Evolutionary conservation across 2,888 invertebrate genomes (phyloP).

Genomic region (Caenorhabditis drosophilae): DNA sequence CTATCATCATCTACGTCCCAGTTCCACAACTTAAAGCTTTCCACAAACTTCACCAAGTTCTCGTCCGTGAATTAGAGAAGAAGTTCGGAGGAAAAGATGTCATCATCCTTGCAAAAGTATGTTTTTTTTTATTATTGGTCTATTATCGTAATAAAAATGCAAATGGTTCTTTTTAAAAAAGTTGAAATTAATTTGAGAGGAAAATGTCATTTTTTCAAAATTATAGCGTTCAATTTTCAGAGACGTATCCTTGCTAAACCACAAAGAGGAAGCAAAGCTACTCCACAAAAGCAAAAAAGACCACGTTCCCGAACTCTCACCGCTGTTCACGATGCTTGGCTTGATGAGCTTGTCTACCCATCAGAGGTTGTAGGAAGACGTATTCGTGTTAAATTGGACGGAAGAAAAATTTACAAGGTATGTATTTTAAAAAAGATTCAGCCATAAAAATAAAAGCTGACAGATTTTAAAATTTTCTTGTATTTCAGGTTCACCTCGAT

Average conservation of each 20-base stretch:
- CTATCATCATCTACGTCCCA: conserved; percentile 96
- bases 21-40: conserved; percentile 96
- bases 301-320: conserved; percentile 86
- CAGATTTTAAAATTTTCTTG: no score
- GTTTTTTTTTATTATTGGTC: not conserved
- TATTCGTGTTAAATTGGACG: conserved; percentile 92
- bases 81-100: conserved; percentile 99
- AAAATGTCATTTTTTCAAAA: no score
- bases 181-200: conserved; percentile 3
- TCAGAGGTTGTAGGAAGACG: conserved; percentile 99
- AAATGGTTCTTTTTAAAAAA: no score
- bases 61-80: conserved; percentile 97
- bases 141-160: no score
- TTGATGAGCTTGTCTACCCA: conserved; percentile 96
- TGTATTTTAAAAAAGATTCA: not conserved
- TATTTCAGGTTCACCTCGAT: conserved; percentile 76
- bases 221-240: no score
- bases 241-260: conserved; percentile 97
- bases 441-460: no score
- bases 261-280: conserved; percentile 79
- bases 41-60: conserved; percentile 94
- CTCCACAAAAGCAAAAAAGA: conserved; percentile 78
- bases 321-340: conserved; percentile 92
- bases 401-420: conserved; percentile 87
- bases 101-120: conserved; percentile 83